Percentiles rank a stretch among this genome's conserved stretches.
Evolutionary conservation across 2,797 vertebrate species (phyloP).

Genomic region (Syngnathus rostellatus): DNA sequence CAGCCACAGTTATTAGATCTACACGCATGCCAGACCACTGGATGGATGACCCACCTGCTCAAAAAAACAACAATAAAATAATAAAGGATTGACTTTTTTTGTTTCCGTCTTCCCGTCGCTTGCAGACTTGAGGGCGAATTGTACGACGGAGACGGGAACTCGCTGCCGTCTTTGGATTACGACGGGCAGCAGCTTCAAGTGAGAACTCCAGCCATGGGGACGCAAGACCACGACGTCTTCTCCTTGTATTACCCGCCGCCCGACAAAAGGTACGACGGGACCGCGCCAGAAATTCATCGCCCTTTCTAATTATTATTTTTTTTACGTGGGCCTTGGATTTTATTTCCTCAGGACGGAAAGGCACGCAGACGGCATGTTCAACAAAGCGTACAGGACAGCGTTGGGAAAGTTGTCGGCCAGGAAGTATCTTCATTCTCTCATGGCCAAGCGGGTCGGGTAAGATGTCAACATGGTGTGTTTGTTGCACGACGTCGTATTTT

Average conservation of each 20-base stretch:
- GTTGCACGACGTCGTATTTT: conserved; percentile 22
- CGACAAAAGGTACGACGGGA: conserved; percentile 76
- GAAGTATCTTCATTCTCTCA: conserved; percentile 88
- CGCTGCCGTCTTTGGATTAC: conserved; percentile 78
- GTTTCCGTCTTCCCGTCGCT: background rate
- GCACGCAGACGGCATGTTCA: conserved; percentile 89
- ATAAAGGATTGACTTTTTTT: background rate
- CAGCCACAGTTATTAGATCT: background rate
- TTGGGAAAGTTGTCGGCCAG: conserved; percentile 87
- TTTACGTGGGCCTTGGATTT: too few species aligned
- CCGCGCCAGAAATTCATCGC: too few species aligned
- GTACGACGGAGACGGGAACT: conserved; percentile 85
- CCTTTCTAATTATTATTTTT: too few species aligned
- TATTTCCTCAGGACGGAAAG: conserved; percentile 68
- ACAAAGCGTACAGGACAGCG: conserved; percentile 91
- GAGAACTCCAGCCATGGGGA: conserved; percentile 72
- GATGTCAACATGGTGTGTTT: conserved; percentile 40
- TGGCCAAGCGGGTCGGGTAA: conserved; percentile 93
- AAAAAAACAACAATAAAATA: too few species aligned
- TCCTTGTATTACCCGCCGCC: conserved; percentile 73
- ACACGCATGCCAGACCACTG: background rate
- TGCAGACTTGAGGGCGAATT: conserved; percentile 74
- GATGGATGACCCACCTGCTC: background rate
- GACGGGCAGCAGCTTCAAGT: conserved; percentile 75
- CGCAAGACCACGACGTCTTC: conserved; percentile 62